These are phyloP conservation scores for Endotricha flammealis DNA, from an alignment of 2,888 invertebrate genomes.

Conservation along the genomic window DNA sequence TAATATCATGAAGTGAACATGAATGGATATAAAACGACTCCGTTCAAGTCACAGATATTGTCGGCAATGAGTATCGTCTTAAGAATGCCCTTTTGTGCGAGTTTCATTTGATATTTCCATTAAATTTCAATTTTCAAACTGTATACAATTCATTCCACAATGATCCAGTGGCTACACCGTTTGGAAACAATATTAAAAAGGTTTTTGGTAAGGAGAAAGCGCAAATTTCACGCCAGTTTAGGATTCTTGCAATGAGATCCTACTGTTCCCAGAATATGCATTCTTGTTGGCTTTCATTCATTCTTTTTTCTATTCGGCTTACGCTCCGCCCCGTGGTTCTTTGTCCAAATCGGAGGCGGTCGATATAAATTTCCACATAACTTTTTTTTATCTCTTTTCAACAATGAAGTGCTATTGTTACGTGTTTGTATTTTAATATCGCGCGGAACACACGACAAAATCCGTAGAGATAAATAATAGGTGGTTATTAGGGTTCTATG, in stretches of 20 bases:
- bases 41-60: constrained; percentile 43
- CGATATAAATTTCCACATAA: constrained; percentile 55
- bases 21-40: constrained; percentile 32
- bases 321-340: constrained; percentile 41
- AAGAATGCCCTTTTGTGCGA: constrained; percentile 39
- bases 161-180: constrained; percentile 31
- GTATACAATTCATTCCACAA: constrained; percentile 37
- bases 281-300: constrained; percentile 52
- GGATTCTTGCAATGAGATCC: constrained; percentile 31
- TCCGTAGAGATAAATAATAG: constrained; percentile 68
- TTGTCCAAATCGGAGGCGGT: constrained; percentile 47
- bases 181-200: constrained; percentile 31
- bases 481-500: constrained; percentile 44
- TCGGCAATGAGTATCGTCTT: constrained; percentile 36
- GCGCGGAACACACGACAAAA: constrained; percentile 58
- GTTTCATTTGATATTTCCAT: constrained; percentile 64
- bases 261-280: constrained; percentile 44
- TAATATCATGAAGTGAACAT: constrained; percentile 31
- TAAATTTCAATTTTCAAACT: constrained; percentile 64
- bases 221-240: constrained; percentile 52
- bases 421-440: constrained; percentile 73
- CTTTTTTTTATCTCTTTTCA: constrained; percentile 52
- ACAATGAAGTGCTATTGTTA: constrained; percentile 68
- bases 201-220: constrained; percentile 34
- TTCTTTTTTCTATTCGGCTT: constrained; percentile 40